Percentiles rank a stretch among this genome's conserved stretches.
These are phyloP conservation scores for Euphonia xanthogaster DNA, from an alignment of 2,797 vertebrate genomes.

Conservation along the genomic window DNA sequence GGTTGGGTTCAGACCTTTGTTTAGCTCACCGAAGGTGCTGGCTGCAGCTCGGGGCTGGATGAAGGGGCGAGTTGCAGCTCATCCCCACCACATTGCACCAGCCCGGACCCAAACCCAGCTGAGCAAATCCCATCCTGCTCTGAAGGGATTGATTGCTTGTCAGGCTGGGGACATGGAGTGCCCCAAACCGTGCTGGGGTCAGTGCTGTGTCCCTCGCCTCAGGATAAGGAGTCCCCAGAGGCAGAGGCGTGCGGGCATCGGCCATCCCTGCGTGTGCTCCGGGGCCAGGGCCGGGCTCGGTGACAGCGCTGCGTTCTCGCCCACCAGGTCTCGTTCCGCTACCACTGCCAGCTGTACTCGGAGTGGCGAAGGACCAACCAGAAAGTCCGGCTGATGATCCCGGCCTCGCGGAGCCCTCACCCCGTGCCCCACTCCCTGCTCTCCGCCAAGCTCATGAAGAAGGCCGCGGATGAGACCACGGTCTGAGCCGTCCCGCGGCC, in stretches of 20 bases:
- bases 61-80: accelerated
- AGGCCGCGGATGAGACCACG: conserved; percentile 86
- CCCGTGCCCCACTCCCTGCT: conserved; percentile 86
- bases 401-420: conserved; percentile 78
- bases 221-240: background rate
- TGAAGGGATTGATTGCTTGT: background rate
- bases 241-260: background rate
- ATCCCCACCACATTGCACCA: background rate
- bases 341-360: conserved; percentile 96
- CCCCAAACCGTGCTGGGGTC: accelerated
- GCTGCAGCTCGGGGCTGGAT: background rate
- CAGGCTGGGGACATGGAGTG: accelerated
- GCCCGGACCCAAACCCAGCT: background rate
- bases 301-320: background rate
- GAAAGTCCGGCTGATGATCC: conserved; percentile 90
- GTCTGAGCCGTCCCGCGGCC: conserved; percentile 81
- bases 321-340: conserved; percentile 90
- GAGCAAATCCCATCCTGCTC: background rate
- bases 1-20: background rate
- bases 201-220: background rate
- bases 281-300: accelerated
- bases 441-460: conserved; percentile 86
- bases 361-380: conserved; percentile 97
- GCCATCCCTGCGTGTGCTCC: accelerated
- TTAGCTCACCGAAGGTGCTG: background rate